Base-by-base conservation (phyloP, 2,797 vertebrate genomes). In the Acridotheres tristis region DNA sequence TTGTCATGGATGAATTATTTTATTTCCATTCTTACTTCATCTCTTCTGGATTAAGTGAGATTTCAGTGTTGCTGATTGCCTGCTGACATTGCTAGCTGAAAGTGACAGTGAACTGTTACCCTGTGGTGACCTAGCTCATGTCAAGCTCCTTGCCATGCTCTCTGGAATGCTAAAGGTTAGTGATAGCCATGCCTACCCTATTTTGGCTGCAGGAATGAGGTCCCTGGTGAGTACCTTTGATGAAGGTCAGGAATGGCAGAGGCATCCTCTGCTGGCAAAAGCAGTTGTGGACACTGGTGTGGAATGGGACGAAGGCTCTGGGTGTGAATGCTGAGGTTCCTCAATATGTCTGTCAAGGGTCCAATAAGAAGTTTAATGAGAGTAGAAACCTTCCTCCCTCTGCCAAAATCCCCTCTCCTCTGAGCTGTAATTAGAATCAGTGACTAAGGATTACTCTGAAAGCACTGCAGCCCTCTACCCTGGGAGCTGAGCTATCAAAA, bases 401-500 rank as follows among this genome's bases (percentile, higher is more conserved):
- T 13, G 5, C 7, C 38, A 58, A 62, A 83, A 19, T 40, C 2
- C 13, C 30, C 13, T 71, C 32, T 63, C 43, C 26, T 72, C 48
- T 72, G 59, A 90, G 26, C 8, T 72, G 58, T 27, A 61, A 40
- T 88, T 88, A 51, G 27, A 88, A 51, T 17, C 12, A 87, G 13
- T 47, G 38, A 81, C n/a, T 50, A 58, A 74, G 55, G 23, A 58
- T 74, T 80, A 48, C 58, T 48, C 34, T 48, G 58, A 72, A 68
- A 74, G 20, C 8, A 76, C 16, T 98, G 98, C 98, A 98, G 98
- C 98, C 98, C 98, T 98, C 98, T 97, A 98, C 98, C 98, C 97
- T 98, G 98, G 98, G 98, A 99, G 97, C 98, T 99, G 98, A 99
- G 98, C 98, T 98, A 98, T 98, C 97, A 97, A 98, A 98, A 98